Conservation (phyloP, 2,113 vertebrate genomes). For the Pteropus alecto region DNA sequence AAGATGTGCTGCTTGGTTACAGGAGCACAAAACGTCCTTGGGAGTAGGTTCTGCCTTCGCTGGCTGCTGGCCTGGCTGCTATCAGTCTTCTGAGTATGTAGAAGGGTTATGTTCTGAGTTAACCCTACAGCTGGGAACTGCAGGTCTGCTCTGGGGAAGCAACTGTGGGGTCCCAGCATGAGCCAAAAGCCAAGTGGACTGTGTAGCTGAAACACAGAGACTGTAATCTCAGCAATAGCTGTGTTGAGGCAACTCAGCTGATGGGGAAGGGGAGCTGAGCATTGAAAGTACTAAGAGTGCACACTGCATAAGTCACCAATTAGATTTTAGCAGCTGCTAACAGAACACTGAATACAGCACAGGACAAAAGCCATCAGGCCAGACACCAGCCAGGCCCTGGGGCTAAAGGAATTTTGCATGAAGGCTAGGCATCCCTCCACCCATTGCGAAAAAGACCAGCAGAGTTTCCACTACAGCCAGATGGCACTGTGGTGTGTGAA, state of each 20-base stretch:
- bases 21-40: too few species aligned
- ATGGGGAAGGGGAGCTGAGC: background rate
- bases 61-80: too few species aligned
- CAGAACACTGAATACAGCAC: background rate
- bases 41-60: too few species aligned
- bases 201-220: background rate
- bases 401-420: background rate
- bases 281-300: background rate
- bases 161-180: rapidly evolving
- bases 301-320: background rate
- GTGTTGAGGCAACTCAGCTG: background rate
- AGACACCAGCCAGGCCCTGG: background rate
- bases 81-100: too few species aligned
- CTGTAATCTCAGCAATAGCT: background rate
- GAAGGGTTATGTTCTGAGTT: too few species aligned
- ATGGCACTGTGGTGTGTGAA: background rate
- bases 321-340: background rate
- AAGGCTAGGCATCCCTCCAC: background rate
- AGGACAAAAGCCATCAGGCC: background rate
- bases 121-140: background rate
- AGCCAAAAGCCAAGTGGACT: background rate
- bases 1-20: too few species aligned
- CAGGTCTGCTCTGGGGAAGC: background rate
- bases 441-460: background rate
- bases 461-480: background rate